Evolutionary conservation across 2,113 vertebrate species (phyloP).

Genomic region (Apistogramma diplotaenia): DNA sequence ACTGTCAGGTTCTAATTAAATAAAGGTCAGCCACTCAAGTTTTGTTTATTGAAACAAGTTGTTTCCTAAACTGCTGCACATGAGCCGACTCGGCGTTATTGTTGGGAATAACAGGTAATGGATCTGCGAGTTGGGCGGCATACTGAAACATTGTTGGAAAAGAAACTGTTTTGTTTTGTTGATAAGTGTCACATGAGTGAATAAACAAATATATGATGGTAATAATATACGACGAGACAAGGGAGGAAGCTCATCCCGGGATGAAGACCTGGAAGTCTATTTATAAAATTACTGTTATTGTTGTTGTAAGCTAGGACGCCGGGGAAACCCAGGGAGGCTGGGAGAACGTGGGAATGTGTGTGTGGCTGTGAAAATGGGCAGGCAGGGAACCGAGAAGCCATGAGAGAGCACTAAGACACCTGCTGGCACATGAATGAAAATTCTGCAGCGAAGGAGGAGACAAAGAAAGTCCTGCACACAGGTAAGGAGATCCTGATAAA

Average conservation of each 20-base stretch:
- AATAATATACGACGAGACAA: background rate
- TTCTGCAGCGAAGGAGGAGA: too few species aligned
- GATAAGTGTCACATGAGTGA: background rate
- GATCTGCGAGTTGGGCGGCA: background rate
- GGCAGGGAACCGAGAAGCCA: too few species aligned
- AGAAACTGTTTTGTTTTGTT: background rate
- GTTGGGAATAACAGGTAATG: background rate
- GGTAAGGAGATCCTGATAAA: too few species aligned
- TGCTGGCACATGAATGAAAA: too few species aligned
- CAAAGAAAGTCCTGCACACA: too few species aligned
- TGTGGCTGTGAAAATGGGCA: too few species aligned
- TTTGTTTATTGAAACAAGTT: conserved; percentile 64
- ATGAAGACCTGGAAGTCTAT: background rate
- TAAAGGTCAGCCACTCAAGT: conserved; percentile 64
- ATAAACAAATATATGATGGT: background rate
- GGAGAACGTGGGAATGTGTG: too few species aligned
- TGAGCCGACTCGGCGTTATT: background rate
- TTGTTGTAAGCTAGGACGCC: background rate
- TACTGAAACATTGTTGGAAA: background rate
- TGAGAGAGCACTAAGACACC: too few species aligned
- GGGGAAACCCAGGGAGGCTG: too few species aligned
- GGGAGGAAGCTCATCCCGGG: background rate
- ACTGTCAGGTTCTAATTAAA: conserved; percentile 67
- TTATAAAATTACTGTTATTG: background rate
- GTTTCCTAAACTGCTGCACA: conserved; percentile 32